These are phyloP conservation scores for Tinea semifulvella DNA, from an alignment of 2,888 invertebrate species.

Conservation along the genomic window DNA sequence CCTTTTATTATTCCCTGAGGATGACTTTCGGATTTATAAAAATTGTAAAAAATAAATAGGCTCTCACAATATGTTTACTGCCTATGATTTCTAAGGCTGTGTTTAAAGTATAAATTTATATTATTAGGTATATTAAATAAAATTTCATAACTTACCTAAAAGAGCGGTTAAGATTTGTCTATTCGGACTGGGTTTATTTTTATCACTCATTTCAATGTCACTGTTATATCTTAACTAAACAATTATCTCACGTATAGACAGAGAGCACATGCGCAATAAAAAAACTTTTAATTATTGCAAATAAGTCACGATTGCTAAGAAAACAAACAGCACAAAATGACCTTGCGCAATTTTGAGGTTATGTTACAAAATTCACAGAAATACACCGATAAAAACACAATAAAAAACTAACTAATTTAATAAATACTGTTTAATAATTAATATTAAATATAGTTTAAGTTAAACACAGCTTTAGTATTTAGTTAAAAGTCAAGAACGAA, in stretches of 20 bases:
- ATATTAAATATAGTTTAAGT: not conserved
- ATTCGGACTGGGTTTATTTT: constrained; percentile 28
- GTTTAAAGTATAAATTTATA: not conserved
- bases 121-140: too few species aligned
- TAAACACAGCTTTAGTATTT: too few species aligned
- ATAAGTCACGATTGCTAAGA: not conserved
- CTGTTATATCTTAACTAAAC: too few species aligned
- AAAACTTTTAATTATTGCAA: not conserved
- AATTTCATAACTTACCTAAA: constrained; percentile 36
- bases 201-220: constrained; percentile 16
- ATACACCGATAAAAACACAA: not conserved
- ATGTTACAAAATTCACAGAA: constrained; percentile 4
- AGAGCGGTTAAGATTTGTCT: constrained; percentile 41
- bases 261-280: too few species aligned
- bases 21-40: too few species aligned
- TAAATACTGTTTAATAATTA: not conserved
- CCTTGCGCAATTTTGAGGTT: constrained; percentile 10
- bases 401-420: too few species aligned
- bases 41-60: too few species aligned
- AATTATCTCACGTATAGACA: too few species aligned
- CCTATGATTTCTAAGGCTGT: too few species aligned
- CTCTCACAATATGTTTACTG: too few species aligned
- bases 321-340: not conserved
- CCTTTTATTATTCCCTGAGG: too few species aligned
- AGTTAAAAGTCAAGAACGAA: too few species aligned